Evolutionary conservation across 2,113 vertebrate species (phyloP).

Genomic region (Gymnocephalus cernua): DNA sequence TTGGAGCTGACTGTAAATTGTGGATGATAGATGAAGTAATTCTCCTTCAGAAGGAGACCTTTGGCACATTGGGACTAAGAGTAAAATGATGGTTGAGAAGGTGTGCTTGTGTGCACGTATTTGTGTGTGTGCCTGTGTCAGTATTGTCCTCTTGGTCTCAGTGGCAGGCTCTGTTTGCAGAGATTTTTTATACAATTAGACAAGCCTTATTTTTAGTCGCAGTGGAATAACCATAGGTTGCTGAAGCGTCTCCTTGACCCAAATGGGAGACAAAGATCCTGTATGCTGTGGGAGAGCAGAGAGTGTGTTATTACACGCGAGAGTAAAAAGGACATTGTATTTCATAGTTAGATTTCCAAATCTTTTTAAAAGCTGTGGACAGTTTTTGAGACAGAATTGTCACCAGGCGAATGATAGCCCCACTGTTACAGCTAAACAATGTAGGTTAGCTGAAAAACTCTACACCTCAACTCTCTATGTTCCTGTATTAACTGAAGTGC

Average conservation of each 20-base stretch:
- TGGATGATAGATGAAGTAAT: constrained; percentile 56
- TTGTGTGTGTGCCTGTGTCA: constrained; percentile 1
- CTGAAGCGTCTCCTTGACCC: constrained; percentile 65
- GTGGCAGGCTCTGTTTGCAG: constrained; percentile 36
- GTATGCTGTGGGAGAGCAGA: constrained; percentile 31
- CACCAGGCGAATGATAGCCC: background rate
- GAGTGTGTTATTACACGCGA: constrained; percentile 25
- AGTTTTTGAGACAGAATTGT: background rate
- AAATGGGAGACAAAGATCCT: constrained; percentile 50
- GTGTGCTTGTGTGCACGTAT: constrained; percentile 22
- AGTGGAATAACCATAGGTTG: constrained; percentile 47
- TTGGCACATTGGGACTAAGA: constrained; percentile 21
- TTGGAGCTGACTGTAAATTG: constrained; percentile 65
- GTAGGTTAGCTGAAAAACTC: background rate
- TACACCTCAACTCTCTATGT: background rate
- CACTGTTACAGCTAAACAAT: background rate
- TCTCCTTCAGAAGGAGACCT: constrained; percentile 55
- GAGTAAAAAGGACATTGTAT: constrained; percentile 8
- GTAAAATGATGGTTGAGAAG: constrained; percentile 25
- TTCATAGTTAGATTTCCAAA: constrained; percentile 14
- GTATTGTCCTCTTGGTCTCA: constrained; percentile 35
- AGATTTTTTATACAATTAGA: constrained; percentile 52
- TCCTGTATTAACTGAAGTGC: constrained; percentile 21
- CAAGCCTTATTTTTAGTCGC: constrained; percentile 69
- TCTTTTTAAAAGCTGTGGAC: background rate